These are phyloP conservation scores for Austrolebias charrua DNA, from an alignment of 2,797 vertebrate genomes.

Conservation along the genomic window DNA sequence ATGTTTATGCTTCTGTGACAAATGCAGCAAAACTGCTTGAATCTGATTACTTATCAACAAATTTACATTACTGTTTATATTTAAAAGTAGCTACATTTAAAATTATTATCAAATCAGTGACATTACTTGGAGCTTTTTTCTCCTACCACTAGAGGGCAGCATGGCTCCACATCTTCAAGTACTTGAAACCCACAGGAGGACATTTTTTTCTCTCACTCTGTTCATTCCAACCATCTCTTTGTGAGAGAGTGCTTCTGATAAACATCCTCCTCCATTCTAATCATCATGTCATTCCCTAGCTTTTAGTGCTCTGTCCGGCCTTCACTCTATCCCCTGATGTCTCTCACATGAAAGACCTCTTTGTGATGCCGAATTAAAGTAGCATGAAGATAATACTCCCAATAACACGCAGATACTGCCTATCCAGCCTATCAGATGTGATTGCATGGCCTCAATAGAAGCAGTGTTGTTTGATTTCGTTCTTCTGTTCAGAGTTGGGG, in stretches of 20 bases:
- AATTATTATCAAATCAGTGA: slow-evolving; percentile 32
- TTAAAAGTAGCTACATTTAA: slow-evolving; percentile 24
- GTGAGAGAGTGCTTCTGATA: slow-evolving; percentile 75
- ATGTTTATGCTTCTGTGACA: slow-evolving; percentile 42
- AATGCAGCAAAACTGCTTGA: slow-evolving; percentile 49
- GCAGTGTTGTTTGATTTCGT: slow-evolving; percentile 62
- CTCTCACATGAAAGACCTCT: slow-evolving; percentile 77
- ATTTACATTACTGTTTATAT: slow-evolving; percentile 34
- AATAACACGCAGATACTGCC: slow-evolving; percentile 69
- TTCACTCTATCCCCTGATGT: slow-evolving; percentile 73
- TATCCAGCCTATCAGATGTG: slow-evolving; percentile 66
- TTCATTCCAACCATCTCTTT: slow-evolving; percentile 71
- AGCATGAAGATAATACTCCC: slow-evolving; percentile 73
- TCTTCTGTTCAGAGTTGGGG: slow-evolving; percentile 43
- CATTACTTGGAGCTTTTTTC: slow-evolving; percentile 4
- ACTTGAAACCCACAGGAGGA: slow-evolving; percentile 47
- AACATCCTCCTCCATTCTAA: slow-evolving; percentile 78
- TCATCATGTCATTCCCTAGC: slow-evolving; percentile 79
- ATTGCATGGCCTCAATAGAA: slow-evolving; percentile 67
- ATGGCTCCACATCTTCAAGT: slow-evolving; percentile 59
- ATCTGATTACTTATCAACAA: slow-evolving; percentile 42
- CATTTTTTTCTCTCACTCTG: slow-evolving; percentile 48
- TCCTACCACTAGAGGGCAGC: slow-evolving; percentile 78
- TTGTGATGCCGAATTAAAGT: slow-evolving; percentile 78
- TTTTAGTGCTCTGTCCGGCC: slow-evolving; percentile 77